These are phyloP conservation scores for Dendrocopos noguchii DNA, from an alignment of 2,113 vertebrate genomes.

Conservation along the genomic window DNA sequence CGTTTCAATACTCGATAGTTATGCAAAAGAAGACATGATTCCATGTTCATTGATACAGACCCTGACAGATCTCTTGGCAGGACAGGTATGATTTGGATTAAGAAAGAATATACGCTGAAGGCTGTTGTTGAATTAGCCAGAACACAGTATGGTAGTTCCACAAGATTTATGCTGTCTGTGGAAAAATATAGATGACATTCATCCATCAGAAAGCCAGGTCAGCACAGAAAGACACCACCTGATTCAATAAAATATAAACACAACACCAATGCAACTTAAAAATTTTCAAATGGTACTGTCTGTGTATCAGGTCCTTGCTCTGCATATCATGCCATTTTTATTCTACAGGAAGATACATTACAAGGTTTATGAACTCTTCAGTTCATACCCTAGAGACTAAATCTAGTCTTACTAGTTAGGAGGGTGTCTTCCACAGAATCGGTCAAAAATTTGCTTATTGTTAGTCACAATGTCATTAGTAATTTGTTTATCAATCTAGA, in stretches of 20 bases:
- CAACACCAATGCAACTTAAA: neutral
- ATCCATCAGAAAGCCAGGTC: slow-evolving; percentile 2
- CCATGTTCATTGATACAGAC: neutral
- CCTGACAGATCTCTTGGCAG: slow-evolving; percentile 1
- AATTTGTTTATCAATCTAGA: neutral
- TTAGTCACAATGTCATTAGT: neutral
- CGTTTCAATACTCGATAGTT: neutral
- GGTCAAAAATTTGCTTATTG: neutral
- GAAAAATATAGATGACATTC: slow-evolving; percentile 29
- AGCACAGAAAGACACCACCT: slow-evolving; percentile 16
- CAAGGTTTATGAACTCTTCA: neutral
- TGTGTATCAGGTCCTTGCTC: neutral
- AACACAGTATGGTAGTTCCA: slow-evolving; percentile 6
- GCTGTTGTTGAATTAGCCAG: neutral
- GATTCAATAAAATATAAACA: slow-evolving; percentile 35
- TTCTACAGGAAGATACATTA: neutral
- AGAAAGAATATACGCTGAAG: slow-evolving; percentile 4
- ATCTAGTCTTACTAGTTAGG: neutral
- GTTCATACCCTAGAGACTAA: neutral
- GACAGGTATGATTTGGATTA: neutral
- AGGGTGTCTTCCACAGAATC: neutral
- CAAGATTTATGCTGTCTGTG: neutral
- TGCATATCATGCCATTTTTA: neutral
- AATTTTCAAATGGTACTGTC: neutral
- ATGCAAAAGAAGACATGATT: neutral